Conservation (phyloP, 2,113 vertebrate genomes). For the Theristicus caerulescens region DNA sequence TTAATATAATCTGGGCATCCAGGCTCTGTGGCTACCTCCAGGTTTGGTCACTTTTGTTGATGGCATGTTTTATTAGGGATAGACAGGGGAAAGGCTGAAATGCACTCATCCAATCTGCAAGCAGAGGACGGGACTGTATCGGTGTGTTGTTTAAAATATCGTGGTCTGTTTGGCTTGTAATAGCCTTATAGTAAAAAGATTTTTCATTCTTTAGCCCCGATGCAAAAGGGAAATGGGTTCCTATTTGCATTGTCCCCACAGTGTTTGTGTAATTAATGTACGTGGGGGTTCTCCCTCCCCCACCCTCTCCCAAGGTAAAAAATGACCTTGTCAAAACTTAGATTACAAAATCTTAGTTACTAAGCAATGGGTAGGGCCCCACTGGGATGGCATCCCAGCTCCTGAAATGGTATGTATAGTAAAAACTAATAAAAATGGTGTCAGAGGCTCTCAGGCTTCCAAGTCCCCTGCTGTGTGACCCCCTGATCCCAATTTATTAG, state of each 20-base stretch:
- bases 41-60: background rate
- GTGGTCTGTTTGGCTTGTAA: background rate
- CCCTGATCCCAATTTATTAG: constrained; percentile 85
- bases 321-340: constrained; percentile 85
- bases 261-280: constrained; percentile 83
- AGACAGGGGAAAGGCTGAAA: background rate
- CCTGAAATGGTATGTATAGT: constrained; percentile 79
- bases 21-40: background rate
- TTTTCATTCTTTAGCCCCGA: constrained; percentile 38
- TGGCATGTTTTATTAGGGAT: background rate
- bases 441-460: constrained; percentile 81
- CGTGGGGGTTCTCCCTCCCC: constrained; percentile 69
- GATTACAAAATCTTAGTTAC: constrained; percentile 83
- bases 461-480: constrained; percentile 81
- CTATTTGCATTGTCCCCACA: constrained; percentile 74
- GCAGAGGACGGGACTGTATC: background rate
- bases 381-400: constrained; percentile 77
- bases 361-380: constrained; percentile 76
- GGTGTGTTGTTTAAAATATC: background rate
- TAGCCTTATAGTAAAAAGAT: background rate
- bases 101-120: background rate
- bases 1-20: background rate
- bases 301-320: constrained; percentile 77
- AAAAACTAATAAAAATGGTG: constrained; percentile 85
- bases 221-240: constrained; percentile 56